Evolutionary conservation across 2,888 invertebrate genomes (phyloP), one percentile per base, ranked within the genome.

Genomic region (Eupithecia pulchellata): DNA sequence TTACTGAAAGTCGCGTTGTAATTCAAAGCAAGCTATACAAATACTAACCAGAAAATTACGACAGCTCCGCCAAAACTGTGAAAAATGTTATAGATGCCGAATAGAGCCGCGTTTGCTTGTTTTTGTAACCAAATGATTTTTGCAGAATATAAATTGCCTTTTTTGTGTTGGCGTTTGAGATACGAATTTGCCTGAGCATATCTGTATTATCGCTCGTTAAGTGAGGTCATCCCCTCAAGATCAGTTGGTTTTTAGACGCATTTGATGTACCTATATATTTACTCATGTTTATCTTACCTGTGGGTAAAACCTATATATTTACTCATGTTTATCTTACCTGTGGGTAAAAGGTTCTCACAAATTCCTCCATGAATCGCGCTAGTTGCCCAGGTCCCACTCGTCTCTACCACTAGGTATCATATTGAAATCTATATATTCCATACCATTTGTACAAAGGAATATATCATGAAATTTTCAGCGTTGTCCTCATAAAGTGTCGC

Each of bases 401-500:
- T 4, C 25, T 4, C 20, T 25, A 52, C 52, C 25, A 25, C 25
- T 9, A n/a, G n/a, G n/a, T n/a, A 2, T 30, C 29, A 30, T 30
- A 2, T 25, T 17, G 42, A n/a, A n/a, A n/a, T n/a, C n/a, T 14
- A 0, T 32, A 29, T 4, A 27, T 39, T 64, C 20, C 42, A 47
- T 64, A 25, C 13, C 13, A 64, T 52, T 25, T 64, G 39, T 39
- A 30, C 60, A 60, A 29, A 25, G 8, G 20, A 20, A 57, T 17
- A 63, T 29, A 20, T 60, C 63, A 64, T 73, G 67, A 63, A 73
- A 69, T 20, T 58, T 67, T 73, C 64, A 73, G 68, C 52, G 52
- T 63, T 57, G 57, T 74, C 70, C 66, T 63, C 66, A 66, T 69
- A 64, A 69, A 66, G 39, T 20, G 72, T 76, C 69, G 69, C 66